Conservation (phyloP, 1,140 invertebrate species). For the Magallana angulata region DNA sequence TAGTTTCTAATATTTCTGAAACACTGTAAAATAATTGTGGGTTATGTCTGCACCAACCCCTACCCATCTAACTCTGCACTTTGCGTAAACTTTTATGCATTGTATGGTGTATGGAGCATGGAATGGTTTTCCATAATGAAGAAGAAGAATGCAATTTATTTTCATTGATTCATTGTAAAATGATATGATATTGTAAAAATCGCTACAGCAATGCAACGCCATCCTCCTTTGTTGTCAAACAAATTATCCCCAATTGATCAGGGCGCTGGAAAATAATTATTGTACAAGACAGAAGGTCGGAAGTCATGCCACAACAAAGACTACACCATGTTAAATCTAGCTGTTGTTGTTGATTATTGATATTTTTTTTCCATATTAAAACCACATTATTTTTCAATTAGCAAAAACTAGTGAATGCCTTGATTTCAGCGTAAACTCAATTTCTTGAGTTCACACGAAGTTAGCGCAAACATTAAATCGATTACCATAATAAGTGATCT, state of each 20-base stretch:
- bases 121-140: too few species aligned
- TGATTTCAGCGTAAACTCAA: slow-evolving; percentile 18
- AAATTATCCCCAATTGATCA: background rate
- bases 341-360: slow-evolving; percentile 4
- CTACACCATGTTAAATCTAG: background rate
- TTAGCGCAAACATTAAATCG: slow-evolving; percentile 26
- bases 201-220: too few species aligned
- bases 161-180: too few species aligned
- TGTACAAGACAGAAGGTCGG: background rate
- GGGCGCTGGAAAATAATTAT: background rate
- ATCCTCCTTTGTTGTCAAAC: too few species aligned
- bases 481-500: slow-evolving; percentile 31
- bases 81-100: too few species aligned
- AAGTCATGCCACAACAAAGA: slow-evolving; percentile 14
- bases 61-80: too few species aligned
- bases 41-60: too few species aligned
- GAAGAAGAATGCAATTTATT: too few species aligned
- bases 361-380: slow-evolving; percentile 28
- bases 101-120: too few species aligned
- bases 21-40: too few species aligned
- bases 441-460: slow-evolving; percentile 8
- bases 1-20: too few species aligned
- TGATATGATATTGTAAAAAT: too few species aligned
- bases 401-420: slow-evolving; percentile 17
- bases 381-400: slow-evolving; percentile 34